These are phyloP conservation scores for Gisinianus flammeolus DNA, from an alignment of 2,888 invertebrate species.

Conservation along the genomic window DNA sequence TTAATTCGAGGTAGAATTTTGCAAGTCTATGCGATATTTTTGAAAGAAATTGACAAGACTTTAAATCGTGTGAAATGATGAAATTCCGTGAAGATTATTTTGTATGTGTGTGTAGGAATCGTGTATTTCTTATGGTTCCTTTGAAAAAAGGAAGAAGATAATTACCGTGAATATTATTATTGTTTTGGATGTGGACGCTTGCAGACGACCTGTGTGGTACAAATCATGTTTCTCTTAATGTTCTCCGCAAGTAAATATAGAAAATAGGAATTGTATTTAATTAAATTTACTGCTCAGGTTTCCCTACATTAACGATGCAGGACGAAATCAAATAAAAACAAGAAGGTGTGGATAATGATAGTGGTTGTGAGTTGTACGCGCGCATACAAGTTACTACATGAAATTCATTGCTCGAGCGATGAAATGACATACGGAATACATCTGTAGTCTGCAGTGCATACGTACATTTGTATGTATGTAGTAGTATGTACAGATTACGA, in stretches of 20 bases:
- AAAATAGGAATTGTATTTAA: conserved; percentile 17
- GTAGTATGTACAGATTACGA: neutral
- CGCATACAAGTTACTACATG: neutral
- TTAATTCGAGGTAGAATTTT: too few species aligned
- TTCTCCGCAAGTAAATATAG: neutral
- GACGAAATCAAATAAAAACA: conserved; percentile 22
- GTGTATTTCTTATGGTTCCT: too few species aligned
- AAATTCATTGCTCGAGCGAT: too few species aligned
- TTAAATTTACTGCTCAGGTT: conserved; percentile 24
- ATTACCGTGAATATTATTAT: neutral
- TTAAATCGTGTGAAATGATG: neutral
- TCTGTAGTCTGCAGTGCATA: neutral
- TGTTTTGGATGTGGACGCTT: neutral
- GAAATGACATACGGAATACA: neutral
- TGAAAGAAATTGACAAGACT: too few species aligned
- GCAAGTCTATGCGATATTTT: neutral
- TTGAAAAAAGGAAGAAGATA: too few species aligned
- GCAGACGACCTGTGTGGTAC: conserved; percentile 2
- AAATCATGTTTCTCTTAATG: neutral
- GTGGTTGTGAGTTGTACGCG: neutral
- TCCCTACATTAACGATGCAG: conserved; percentile 17
- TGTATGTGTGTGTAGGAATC: too few species aligned
- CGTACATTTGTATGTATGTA: neutral
- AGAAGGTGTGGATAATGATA: conserved; percentile 23
- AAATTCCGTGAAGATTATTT: neutral